A percentile compares a stretch with the other conserved stretches of the same genome.
Conservation (phyloP, 2,113 vertebrate species). For the Apeltes quadracus region DNA sequence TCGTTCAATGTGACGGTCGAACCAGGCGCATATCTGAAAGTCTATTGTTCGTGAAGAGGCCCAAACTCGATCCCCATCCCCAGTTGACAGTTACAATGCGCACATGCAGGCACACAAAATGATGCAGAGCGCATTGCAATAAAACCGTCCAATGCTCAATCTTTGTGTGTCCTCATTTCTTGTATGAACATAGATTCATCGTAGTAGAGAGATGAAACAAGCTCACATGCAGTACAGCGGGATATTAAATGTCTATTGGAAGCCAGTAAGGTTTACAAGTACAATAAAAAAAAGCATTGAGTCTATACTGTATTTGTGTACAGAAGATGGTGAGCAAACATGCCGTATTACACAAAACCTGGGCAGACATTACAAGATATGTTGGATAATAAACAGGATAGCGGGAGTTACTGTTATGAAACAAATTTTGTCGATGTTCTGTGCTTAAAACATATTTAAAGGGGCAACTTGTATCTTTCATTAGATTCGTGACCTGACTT, state of each 20-base stretch:
- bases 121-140: slow-evolving; percentile 1
- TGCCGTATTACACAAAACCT: slow-evolving; percentile 7
- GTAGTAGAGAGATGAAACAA: slow-evolving; percentile 4
- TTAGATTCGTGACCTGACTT: slow-evolving; percentile 49
- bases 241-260: slow-evolving; percentile 20
- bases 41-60: slow-evolving; percentile 37
- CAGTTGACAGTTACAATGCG: slow-evolving; percentile 18
- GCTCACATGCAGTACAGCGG: slow-evolving; percentile 7
- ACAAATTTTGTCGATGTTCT: slow-evolving; percentile 42
- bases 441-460: slow-evolving; percentile 51
- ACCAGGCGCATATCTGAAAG: slow-evolving; percentile 23
- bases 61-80: slow-evolving; percentile 10
- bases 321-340: slow-evolving; percentile 6
- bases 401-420: slow-evolving; percentile 43
- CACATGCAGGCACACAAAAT: slow-evolving; percentile 10
- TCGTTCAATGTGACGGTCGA: slow-evolving; percentile 16
- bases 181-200: slow-evolving; percentile 27
- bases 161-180: slow-evolving; percentile 25
- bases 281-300: neutral
- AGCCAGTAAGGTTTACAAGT: neutral
- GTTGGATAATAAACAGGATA: slow-evolving; percentile 32
- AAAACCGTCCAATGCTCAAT: slow-evolving; percentile 20
- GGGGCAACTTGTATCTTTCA: slow-evolving; percentile 29
- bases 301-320: neutral
- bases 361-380: slow-evolving; percentile 17